Base-by-base conservation (phyloP, 1,140 invertebrate genomes). In the Listronotus oregonensis region DNA sequence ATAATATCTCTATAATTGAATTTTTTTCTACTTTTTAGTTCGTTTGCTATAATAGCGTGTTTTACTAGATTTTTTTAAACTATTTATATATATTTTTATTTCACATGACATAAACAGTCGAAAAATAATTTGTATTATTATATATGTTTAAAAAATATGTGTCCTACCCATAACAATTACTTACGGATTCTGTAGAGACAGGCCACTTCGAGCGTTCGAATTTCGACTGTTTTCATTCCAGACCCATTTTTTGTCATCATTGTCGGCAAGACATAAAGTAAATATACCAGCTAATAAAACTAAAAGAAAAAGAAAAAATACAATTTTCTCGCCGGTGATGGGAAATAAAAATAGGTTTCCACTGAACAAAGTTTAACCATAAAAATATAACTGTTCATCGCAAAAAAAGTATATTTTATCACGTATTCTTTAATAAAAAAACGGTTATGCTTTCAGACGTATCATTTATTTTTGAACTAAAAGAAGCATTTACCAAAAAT, bases 171-270 rank as follows among this genome's bases (percentile, higher is more conserved):
- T 27, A 27, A 27, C 21, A 27, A 27, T 17, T 32, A 39, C 56
- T 67, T 55, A 54, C 49, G 49, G 54, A 57, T 15, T 63, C 37
- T 14, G 4, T 57, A 66, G 49, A 51, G 47, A 49, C 52, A 47
- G 34, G 54, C 34, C 58, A 42, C 54, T 70, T 31, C 63, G 39
- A 6, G 7, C 62, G 15, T 39, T 49, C 21, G 64, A 31, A 54
- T 68, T 66, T 52, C 72, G 49, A n/a, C 66, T 62, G 57, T 70
- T 72, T n/a, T 74, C 68, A 7, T 68, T 63, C 81, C 80, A 82
- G 0, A 78, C 73, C 81, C 81, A 82, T 66, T 73, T 75, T 17
- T 72, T 69, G 27, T 71, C 72, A 44, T 71, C 71, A 54, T 59
- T 66, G 46, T 59, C 58, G 27, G 50, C 58, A 17, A 21, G 3